phyloP scores from a whole-genome alignment of 2,797 vertebrate species.

The Danio albolineatus region DNA sequence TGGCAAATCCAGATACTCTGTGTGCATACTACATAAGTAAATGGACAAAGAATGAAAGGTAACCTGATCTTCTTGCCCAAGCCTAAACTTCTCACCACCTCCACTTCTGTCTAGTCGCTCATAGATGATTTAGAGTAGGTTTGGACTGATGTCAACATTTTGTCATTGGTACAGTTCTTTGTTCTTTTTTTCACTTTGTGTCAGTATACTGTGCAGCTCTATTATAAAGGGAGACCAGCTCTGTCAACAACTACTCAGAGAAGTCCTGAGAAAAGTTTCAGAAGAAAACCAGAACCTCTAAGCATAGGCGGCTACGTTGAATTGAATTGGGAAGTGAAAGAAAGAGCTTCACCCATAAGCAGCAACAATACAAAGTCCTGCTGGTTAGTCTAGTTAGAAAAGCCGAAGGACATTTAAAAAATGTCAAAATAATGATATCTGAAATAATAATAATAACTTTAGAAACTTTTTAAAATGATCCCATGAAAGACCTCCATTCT shows the following conservation, averaged over 20 bases:
- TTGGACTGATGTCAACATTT: slow-evolving; percentile 4
- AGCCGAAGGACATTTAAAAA: background rate
- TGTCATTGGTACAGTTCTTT: background rate
- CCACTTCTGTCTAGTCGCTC: slow-evolving; percentile 19
- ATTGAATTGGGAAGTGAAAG: slow-evolving; percentile 10
- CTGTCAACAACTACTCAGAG: slow-evolving; percentile 35
- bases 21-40: slow-evolving; percentile 25
- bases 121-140: slow-evolving; percentile 8
- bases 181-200: background rate
- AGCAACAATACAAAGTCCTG: background rate
- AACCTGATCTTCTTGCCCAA: slow-evolving; percentile 31
- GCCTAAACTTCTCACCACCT: slow-evolving; percentile 27
- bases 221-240: slow-evolving; percentile 14
- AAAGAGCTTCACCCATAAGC: background rate
- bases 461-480: slow-evolving; percentile 8
- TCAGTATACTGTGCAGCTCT: background rate
- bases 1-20: slow-evolving; percentile 24
- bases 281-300: slow-evolving; percentile 35
- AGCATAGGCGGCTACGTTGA: slow-evolving; percentile 1
- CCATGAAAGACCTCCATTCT: background rate
- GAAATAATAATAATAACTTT: slow-evolving; percentile 9
- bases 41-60: slow-evolving; percentile 19
- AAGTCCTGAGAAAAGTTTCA: slow-evolving; percentile 20
- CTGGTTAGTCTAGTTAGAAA: background rate
- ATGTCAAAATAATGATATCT: background rate